A percentile compares a stretch with the other conserved stretches of the same genome.
Evolutionary conservation across 1,140 invertebrate genomes (phyloP).

Genomic region (Drosophila biarmipes): DNA sequence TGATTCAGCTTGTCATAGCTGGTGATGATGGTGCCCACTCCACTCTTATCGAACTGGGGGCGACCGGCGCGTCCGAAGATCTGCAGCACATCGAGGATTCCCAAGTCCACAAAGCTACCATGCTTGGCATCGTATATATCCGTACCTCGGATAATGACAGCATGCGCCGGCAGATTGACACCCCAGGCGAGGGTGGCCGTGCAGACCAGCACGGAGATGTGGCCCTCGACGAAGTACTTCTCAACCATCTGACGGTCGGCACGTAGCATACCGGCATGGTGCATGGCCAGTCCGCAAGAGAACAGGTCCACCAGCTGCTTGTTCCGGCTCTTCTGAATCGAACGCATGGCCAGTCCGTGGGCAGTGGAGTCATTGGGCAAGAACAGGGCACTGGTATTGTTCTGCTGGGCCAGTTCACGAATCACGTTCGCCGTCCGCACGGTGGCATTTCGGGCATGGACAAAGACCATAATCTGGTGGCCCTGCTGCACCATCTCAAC

Average conservation of each 20-base stretch:
- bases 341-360: conserved; percentile 87
- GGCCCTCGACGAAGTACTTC: conserved; percentile 94
- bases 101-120: conserved; percentile 97
- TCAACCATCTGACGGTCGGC: conserved; percentile 90
- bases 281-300: conserved; percentile 94
- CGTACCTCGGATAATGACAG: conserved; percentile 97
- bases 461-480: conserved; percentile 99
- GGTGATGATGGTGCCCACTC: conserved; percentile 98
- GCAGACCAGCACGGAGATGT: conserved; percentile 97
- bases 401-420: conserved; percentile 90
- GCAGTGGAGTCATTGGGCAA: conserved; percentile 87
- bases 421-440: conserved; percentile 92
- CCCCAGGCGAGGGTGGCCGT: conserved; percentile 99
- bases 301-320: conserved; percentile 93
- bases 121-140: conserved; percentile 99
- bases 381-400: conserved; percentile 89
- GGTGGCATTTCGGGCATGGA: conserved; percentile 98
- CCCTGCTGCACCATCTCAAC: conserved; percentile 93
- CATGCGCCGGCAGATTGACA: conserved; percentile 99
- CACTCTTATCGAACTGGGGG: conserved; percentile 96
- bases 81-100: conserved; percentile 99
- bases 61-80: conserved; percentile 99
- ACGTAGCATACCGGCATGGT: conserved; percentile 94
- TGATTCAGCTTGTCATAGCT: conserved; percentile 96
- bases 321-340: conserved; percentile 89